These are phyloP conservation scores for Schizopygopsis pylzovi DNA, from an alignment of 2,797 vertebrate genomes.

Conservation along the genomic window DNA sequence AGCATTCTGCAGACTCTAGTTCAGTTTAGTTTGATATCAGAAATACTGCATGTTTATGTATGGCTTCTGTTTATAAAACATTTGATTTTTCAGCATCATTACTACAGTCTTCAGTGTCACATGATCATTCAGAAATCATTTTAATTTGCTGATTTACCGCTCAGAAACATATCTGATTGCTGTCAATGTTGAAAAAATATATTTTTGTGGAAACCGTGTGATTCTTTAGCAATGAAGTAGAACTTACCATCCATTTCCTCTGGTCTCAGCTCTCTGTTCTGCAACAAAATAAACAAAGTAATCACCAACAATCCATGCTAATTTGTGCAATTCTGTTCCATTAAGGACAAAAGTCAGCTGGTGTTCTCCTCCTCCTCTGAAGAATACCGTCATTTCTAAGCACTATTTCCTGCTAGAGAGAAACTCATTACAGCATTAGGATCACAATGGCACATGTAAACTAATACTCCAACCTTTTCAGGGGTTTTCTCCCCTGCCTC, in stretches of 20 bases:
- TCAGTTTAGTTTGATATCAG: not conserved
- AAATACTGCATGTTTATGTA: not conserved
- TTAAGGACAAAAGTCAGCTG: not conserved
- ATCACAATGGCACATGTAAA: constrained; percentile 18
- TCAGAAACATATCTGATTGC: not conserved
- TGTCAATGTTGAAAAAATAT: not conserved
- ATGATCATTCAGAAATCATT: not conserved
- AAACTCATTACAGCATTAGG: constrained; percentile 13
- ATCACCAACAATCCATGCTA: constrained; percentile 47
- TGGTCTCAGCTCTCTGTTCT: constrained; percentile 93
- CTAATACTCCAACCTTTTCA: constrained; percentile 21
- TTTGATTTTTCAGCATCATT: not conserved
- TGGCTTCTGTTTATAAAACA: not conserved
- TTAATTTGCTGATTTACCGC: not conserved
- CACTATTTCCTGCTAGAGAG: not conserved
- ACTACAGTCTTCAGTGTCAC: not conserved
- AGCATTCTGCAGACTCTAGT: not conserved
- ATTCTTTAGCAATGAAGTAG: not conserved
- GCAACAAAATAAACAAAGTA: constrained; percentile 67
- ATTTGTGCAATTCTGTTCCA: not conserved
- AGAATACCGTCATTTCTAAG: not conserved
- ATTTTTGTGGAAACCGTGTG: not conserved
- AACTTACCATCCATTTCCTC: constrained; percentile 96
- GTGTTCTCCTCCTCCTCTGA: not conserved
- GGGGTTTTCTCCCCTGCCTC: not conserved